Conservation (phyloP, 2,113 vertebrate genomes). For the Eolophus roseicapilla region DNA sequence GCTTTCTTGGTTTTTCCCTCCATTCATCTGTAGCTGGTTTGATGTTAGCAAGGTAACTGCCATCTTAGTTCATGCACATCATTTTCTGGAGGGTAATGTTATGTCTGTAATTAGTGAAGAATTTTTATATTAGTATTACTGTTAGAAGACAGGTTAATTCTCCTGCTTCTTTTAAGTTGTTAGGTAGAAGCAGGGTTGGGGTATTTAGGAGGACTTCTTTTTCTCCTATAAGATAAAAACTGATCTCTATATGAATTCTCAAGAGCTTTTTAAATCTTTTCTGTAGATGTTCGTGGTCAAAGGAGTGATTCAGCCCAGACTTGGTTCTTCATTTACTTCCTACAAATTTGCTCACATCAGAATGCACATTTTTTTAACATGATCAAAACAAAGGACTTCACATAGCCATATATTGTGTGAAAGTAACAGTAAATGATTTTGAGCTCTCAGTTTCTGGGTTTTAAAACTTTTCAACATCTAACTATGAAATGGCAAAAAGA, state of each 20-base stretch:
- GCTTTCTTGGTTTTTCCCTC: background rate
- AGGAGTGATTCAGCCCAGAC: background rate
- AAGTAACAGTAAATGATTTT: background rate
- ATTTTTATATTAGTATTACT: background rate
- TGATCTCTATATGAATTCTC: background rate
- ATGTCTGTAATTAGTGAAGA: background rate
- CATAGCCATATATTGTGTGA: background rate
- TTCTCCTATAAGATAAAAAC: background rate
- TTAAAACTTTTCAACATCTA: background rate
- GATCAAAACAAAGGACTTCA: background rate
- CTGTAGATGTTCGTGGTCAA: background rate
- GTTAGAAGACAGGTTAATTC: background rate
- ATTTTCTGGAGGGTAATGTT: background rate
- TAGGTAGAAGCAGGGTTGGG: background rate
- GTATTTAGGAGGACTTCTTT: background rate
- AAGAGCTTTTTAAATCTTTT: background rate
- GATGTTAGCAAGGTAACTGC: background rate
- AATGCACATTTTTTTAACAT: background rate
- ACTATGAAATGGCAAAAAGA: background rate
- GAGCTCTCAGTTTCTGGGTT: background rate
- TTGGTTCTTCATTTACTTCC: background rate
- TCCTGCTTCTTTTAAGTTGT: background rate
- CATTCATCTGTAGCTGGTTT: background rate
- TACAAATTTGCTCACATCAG: background rate
- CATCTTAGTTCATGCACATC: accelerated